These are phyloP conservation scores for Sarcophaga carnaria DNA, from an alignment of 2,888 invertebrate genomes.

Conservation along the genomic window DNA sequence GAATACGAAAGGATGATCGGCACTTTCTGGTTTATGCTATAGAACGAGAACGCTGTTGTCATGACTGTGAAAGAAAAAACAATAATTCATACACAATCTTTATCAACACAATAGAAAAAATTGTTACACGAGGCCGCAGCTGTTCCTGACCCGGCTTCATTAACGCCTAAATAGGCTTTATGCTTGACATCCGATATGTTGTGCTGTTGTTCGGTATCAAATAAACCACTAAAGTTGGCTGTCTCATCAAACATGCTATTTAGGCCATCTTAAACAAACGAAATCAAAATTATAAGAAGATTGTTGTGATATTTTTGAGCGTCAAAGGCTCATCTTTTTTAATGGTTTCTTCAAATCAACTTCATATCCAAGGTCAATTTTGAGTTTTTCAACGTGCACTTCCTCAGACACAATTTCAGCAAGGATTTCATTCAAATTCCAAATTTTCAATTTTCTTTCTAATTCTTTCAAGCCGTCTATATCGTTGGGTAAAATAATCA, in stretches of 20 bases:
- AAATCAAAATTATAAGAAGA: no score
- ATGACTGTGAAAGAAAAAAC: no score
- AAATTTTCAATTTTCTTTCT: slow-evolving; percentile 84
- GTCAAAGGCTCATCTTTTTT: not conserved
- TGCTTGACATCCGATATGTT: slow-evolving; percentile 88
- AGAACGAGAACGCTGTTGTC: no score
- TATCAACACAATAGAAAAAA: no score
- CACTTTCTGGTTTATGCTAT: no score
- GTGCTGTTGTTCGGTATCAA: slow-evolving; percentile 81
- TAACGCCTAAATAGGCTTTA: slow-evolving; percentile 93
- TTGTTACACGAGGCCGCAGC: slow-evolving; percentile 87
- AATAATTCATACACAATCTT: no score
- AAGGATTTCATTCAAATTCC: slow-evolving; percentile 82
- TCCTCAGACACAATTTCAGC: slow-evolving; percentile 82
- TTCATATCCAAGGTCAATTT: slow-evolving; percentile 85
- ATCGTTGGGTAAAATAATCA: slow-evolving; percentile 78
- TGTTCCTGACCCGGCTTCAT: slow-evolving; percentile 94
- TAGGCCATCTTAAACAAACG: slow-evolving; percentile 85
- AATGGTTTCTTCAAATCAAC: slow-evolving; percentile 40
- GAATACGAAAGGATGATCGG: slow-evolving; percentile 76
- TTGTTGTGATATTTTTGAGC: no score
- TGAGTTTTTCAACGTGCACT: slow-evolving; percentile 86
- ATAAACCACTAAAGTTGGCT: no score
- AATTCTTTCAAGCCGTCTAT: slow-evolving; percentile 85
- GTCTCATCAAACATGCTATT: slow-evolving; percentile 58